Percentiles rank a stretch among this genome's conserved stretches.
Conservation (phyloP, 1,140 invertebrate genomes). For the Drosophila grimshawi region DNA sequence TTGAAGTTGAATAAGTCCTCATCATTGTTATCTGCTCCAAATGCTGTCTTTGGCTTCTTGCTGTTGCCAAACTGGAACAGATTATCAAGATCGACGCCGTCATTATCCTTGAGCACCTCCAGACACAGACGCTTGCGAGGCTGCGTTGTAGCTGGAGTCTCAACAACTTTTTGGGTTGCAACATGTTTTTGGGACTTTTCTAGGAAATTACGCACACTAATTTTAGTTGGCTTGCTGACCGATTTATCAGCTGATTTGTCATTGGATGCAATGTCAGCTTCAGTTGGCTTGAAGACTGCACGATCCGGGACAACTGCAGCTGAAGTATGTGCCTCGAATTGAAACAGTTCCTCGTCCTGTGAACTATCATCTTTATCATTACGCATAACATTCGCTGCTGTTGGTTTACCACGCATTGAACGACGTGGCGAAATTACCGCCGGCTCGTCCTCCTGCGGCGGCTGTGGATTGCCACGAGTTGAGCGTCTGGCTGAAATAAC, state of each 20-base stretch:
- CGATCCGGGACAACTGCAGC: background rate
- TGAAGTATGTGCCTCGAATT: slow-evolving; percentile 19
- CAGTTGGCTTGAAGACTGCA: background rate
- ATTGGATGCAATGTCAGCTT: background rate
- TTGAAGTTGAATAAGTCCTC: slow-evolving; percentile 47
- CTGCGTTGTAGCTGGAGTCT: slow-evolving; percentile 4
- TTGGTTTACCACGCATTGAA: slow-evolving; percentile 15
- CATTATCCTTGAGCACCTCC: slow-evolving; percentile 49
- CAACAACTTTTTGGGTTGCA: slow-evolving; percentile 1
- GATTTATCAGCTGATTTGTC: background rate
- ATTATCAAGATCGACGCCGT: slow-evolving; percentile 67
- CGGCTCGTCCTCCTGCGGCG: background rate
- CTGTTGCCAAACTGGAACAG: slow-evolving; percentile 59
- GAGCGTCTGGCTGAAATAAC: slow-evolving; percentile 6
- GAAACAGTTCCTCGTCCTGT: slow-evolving; percentile 18
- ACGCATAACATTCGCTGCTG: background rate
- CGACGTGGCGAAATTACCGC: slow-evolving; percentile 5
- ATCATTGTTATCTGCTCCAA: slow-evolving; percentile 16
- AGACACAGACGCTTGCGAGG: slow-evolving; percentile 56
- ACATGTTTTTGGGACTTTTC: slow-evolving; percentile 48
- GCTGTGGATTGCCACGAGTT: slow-evolving; percentile 11
- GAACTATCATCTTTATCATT: slow-evolving; percentile 24
- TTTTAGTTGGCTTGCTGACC: slow-evolving; percentile 25
- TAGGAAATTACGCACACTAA: slow-evolving; percentile 54
- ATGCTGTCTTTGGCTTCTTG: slow-evolving; percentile 35